Percentiles rank a stretch among this genome's conserved stretches.
These are phyloP conservation scores for Coremacera marginata DNA, from an alignment of 2,888 invertebrate species.

Conservation along the genomic window DNA sequence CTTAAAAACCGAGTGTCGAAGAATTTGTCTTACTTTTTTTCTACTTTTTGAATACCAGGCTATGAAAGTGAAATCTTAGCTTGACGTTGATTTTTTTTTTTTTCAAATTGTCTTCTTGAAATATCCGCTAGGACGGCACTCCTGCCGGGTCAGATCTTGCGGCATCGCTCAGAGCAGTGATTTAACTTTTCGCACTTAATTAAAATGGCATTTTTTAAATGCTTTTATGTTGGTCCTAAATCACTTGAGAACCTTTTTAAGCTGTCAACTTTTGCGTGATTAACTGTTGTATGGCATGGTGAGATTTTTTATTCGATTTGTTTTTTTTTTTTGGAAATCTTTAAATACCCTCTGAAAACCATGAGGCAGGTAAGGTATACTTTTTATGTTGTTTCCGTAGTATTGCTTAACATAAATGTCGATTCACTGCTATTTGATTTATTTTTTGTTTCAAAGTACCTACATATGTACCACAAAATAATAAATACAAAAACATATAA, in stretches of 20 bases:
- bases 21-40: no score
- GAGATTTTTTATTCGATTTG: neutral
- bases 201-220: slow-evolving; percentile 45
- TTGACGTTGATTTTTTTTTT: no score
- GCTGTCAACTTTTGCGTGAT: slow-evolving; percentile 62
- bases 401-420: slow-evolving; percentile 2
- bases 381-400: neutral
- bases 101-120: no score
- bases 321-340: neutral
- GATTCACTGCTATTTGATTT: slow-evolving; percentile 28
- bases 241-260: slow-evolving; percentile 56
- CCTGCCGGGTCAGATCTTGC: neutral
- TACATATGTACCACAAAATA: neutral
- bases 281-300: slow-evolving; percentile 62
- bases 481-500: neutral
- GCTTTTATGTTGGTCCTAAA: slow-evolving; percentile 48
- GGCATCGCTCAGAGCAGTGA: slow-evolving; percentile 21
- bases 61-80: no score
- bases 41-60: no score
- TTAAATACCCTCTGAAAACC: neutral
- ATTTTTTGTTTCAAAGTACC: neutral
- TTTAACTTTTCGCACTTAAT: slow-evolving; percentile 47
- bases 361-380: neutral
- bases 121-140: neutral
- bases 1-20: neutral